Conservation (phyloP, 1,140 invertebrate species). For the Andricus grossulariae region DNA sequence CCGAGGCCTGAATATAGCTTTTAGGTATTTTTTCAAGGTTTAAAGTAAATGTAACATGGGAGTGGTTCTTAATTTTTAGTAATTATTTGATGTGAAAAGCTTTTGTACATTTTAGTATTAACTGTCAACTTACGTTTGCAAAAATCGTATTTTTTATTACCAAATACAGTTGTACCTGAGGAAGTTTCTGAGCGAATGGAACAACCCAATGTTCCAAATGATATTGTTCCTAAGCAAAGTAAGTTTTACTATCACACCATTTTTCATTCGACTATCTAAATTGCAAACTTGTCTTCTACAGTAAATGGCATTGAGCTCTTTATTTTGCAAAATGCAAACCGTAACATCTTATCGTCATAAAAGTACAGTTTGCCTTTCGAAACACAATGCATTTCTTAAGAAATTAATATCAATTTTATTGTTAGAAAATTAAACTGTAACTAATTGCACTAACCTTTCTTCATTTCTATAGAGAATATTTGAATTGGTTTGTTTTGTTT, state of each 20-base stretch:
- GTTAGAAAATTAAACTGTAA: neutral
- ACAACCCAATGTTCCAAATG: slow-evolving; percentile 53
- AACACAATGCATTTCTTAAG: too few relatives aligned
- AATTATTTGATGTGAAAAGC: slow-evolving; percentile 15
- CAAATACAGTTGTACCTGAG: slow-evolving; percentile 48
- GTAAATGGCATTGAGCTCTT: too few relatives aligned
- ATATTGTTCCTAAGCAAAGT: slow-evolving; percentile 57
- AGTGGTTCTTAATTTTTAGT: slow-evolving; percentile 1
- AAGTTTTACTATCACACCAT: slow-evolving; percentile 44
- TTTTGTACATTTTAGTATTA: slow-evolving; percentile 30
- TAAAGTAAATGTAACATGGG: neutral
- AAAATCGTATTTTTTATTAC: slow-evolving; percentile 52
- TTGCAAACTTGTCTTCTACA: too few relatives aligned
- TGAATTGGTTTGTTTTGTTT: slow-evolving; percentile 34
- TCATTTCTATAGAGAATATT: slow-evolving; percentile 4
- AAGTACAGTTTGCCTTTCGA: too few relatives aligned
- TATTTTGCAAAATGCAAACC: too few relatives aligned
- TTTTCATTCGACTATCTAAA: slow-evolving; percentile 29
- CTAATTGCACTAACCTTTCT: slow-evolving; percentile 2
- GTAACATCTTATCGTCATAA: too few relatives aligned
- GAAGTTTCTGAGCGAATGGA: slow-evolving; percentile 45
- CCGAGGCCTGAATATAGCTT: too few relatives aligned
- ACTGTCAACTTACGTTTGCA: slow-evolving; percentile 43
- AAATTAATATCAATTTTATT: too few relatives aligned
- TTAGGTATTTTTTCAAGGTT: neutral